These are phyloP conservation scores for Spisula subtruncata DNA, from an alignment of 2,888 invertebrate species.

Conservation along the genomic window DNA sequence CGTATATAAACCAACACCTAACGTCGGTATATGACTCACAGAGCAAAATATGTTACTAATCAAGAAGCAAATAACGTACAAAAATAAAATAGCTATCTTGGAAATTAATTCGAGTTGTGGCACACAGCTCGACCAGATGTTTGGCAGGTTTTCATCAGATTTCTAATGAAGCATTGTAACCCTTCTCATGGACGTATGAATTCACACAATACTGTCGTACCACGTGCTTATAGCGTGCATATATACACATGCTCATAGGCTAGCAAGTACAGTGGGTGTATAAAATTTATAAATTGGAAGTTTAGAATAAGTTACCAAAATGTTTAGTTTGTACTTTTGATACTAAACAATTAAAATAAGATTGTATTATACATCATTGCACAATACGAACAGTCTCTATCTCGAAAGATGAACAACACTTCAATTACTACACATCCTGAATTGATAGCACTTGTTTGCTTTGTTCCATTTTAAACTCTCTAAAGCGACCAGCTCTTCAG, in stretches of 20 bases:
- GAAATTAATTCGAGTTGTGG: slow-evolving; percentile 54
- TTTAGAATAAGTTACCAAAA: background rate
- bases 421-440: too few species aligned
- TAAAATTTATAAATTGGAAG: background rate
- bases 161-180: slow-evolving; percentile 60
- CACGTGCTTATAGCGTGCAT: background rate
- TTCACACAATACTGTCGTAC: background rate
- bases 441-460: too few species aligned
- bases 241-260: background rate
- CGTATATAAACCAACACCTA: background rate
- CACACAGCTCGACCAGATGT: slow-evolving; percentile 53
- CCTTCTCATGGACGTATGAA: background rate
- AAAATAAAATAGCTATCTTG: slow-evolving; percentile 51
- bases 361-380: too few species aligned
- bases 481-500: too few species aligned
- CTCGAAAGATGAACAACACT: too few species aligned
- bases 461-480: too few species aligned
- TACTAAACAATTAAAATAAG: too few species aligned
- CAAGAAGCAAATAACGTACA: slow-evolving; percentile 44
- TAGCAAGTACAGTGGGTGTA: background rate
- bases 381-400: too few species aligned
- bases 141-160: slow-evolving; percentile 61
- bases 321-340: too few species aligned
- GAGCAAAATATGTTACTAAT: slow-evolving; percentile 37
- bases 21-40: slow-evolving; percentile 36